Base-by-base conservation (phyloP, 92 coral and sea anemone species). In the Palythoa caribaeorum region DNA sequence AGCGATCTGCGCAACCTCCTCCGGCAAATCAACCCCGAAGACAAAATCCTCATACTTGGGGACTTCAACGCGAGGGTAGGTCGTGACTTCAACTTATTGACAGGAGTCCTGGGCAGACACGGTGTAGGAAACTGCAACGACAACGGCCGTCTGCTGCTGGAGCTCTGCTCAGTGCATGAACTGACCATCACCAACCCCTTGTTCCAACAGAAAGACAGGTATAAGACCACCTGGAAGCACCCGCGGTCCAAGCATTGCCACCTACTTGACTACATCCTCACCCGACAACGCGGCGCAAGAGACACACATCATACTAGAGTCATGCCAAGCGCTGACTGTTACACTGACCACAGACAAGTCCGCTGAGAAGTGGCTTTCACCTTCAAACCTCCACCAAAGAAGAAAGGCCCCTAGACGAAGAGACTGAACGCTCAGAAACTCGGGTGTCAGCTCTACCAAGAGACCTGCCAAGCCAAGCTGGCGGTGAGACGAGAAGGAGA, bases 361-460 rank as follows among this genome's bases (percentile, higher is more conserved):
- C 88, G 60, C 44, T 39, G 78, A 44, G 40, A 84, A 71, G 57
- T 71, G 74, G 88, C 79, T 38, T 65, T 83, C 76, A 83, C 55
- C 66, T 84, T 84, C 88, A 84, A 84, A 79, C 88, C 88, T 52
- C 78, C 78, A 68, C 88, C 88, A 75, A 84, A 55, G 88, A 84
- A 84, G 88, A 71, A 84, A 84, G 88, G 88, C 68, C 79, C 88
- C 21, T 47, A 51, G 21, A 47, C 60, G 66, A 84, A 55, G 88
- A 84, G 76, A 84, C 79, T 84, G 59, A 44, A 84, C 38, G 79
- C 71, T 37, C 59, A 84, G 78, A 52, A 76, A 84, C 88, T 84
- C 63, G 16, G 73, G 78, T 76, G 76, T 72, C 76, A 19, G 76
- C 76, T 72, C 76, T n/a, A 36, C 76, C 76, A 72, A 72, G 37